These are phyloP conservation scores for Microplitis manilae DNA, from an alignment of 2,888 invertebrate species.

Conservation along the genomic window DNA sequence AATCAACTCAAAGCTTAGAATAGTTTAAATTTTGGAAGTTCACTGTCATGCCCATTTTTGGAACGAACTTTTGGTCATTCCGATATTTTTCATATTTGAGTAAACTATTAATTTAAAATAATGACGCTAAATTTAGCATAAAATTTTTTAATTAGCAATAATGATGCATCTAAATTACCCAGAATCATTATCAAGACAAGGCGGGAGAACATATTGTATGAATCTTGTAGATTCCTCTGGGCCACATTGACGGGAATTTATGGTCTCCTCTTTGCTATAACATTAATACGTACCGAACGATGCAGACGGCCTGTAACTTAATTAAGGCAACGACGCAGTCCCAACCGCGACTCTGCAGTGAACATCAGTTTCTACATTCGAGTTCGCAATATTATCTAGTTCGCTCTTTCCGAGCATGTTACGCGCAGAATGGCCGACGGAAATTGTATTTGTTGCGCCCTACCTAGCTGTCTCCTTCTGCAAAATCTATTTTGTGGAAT, in stretches of 20 bases:
- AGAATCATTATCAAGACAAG: neutral
- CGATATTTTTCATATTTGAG: too few species aligned
- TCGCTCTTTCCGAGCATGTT: conserved; percentile 55
- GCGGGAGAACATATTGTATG: conserved; percentile 28
- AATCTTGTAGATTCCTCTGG: conserved; percentile 37
- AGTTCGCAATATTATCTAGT: conserved; percentile 68
- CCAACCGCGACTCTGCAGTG: conserved; percentile 68
- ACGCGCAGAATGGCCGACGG: conserved; percentile 63
- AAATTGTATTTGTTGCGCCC: conserved; percentile 68
- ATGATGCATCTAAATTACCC: neutral
- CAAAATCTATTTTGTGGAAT: conserved; percentile 52
- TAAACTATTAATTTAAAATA: neutral
- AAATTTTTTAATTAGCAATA: neutral
- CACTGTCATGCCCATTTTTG: too few species aligned
- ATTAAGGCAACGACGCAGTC: conserved; percentile 71
- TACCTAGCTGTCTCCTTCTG: conserved; percentile 52
- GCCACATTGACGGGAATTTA: conserved; percentile 67
- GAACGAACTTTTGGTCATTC: too few species aligned
- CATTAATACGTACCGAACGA: conserved; percentile 67
- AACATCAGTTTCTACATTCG: conserved; percentile 62
- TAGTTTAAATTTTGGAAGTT: too few species aligned
- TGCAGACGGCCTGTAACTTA: conserved; percentile 70
- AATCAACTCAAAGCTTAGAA: too few species aligned
- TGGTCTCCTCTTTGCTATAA: conserved; percentile 63
- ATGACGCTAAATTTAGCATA: neutral